A percentile compares a stretch with the other conserved stretches of the same genome.
These are phyloP conservation scores for Asobara japonica DNA, from an alignment of 1,140 invertebrate species.

Conservation along the genomic window DNA sequence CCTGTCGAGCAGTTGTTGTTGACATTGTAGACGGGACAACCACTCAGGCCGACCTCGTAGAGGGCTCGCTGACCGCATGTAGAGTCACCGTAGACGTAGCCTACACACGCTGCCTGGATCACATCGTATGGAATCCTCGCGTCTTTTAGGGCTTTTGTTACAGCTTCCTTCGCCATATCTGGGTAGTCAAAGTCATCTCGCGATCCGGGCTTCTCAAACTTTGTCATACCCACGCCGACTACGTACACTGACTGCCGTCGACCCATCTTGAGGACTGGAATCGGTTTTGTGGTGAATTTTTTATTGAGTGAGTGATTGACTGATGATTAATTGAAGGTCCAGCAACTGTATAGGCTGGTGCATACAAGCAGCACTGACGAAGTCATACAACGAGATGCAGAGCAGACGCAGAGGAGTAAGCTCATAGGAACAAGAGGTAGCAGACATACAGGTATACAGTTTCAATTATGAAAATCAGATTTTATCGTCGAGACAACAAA, in stretches of 20 bases:
- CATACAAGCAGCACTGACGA: too few relatives aligned
- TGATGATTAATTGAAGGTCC: too few relatives aligned
- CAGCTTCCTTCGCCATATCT: conserved; percentile 93
- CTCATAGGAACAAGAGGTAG: too few relatives aligned
- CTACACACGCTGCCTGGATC: conserved; percentile 90
- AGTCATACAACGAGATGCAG: too few relatives aligned
- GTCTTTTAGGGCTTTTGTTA: conserved; percentile 89
- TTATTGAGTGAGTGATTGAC: neutral
- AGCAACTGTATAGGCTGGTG: too few relatives aligned
- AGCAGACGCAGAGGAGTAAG: too few relatives aligned
- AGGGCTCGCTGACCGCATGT: conserved; percentile 94
- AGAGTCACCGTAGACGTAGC: conserved; percentile 97
- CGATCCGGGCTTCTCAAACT: conserved; percentile 90
- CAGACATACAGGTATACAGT: too few relatives aligned
- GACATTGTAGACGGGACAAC: conserved; percentile 98
- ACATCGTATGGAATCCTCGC: conserved; percentile 82
- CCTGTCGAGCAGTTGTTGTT: conserved; percentile 99
- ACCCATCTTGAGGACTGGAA: conserved; percentile 56
- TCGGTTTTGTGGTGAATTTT: neutral
- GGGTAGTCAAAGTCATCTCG: conserved; percentile 90
- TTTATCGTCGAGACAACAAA: too few relatives aligned
- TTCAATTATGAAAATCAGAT: too few relatives aligned
- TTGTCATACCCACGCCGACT: conserved; percentile 97
- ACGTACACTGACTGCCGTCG: conserved; percentile 80
- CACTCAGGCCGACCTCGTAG: conserved; percentile 95